These are phyloP conservation scores for Gymnosoma rotundatum DNA, from an alignment of 2,888 invertebrate genomes.

Conservation along the genomic window DNA sequence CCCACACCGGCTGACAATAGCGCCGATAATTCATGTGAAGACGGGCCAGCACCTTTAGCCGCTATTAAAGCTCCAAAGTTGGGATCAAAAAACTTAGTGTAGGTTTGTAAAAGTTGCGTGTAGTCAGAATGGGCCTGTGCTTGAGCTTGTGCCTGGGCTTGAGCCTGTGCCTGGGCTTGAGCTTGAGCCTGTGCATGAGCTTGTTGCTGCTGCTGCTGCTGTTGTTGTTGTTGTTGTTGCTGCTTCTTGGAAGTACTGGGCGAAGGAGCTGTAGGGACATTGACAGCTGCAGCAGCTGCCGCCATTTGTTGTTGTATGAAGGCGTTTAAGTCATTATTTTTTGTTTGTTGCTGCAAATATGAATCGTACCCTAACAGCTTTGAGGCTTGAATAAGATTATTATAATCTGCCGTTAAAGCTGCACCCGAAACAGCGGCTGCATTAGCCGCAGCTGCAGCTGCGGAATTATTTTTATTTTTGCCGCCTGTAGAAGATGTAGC, in stretches of 20 bases:
- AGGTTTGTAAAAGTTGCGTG: constrained; percentile 80
- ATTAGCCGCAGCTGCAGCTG: constrained; percentile 72
- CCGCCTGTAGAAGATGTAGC: constrained; percentile 64
- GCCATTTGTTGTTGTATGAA: constrained; percentile 81
- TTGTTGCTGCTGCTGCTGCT: constrained; percentile 64
- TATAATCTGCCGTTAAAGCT: constrained; percentile 79
- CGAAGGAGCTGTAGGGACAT: constrained; percentile 73
- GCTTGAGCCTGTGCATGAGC: constrained; percentile 73
- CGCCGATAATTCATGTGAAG: constrained; percentile 79
- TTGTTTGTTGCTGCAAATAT: constrained; percentile 80
- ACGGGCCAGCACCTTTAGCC: constrained; percentile 74
- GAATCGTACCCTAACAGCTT: constrained; percentile 81
- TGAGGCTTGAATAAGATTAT: constrained; percentile 81
- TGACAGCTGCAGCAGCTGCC: constrained; percentile 76
- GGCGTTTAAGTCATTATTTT: constrained; percentile 79
- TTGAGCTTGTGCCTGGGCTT: constrained; percentile 63
- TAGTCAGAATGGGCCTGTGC: constrained; percentile 78
- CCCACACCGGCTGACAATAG: constrained; percentile 77
- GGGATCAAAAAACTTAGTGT: constrained; percentile 81
- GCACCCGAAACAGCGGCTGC: constrained; percentile 77
- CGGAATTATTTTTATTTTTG: constrained; percentile 70
- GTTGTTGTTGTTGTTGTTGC: constrained; percentile 65
- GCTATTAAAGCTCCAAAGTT: constrained; percentile 76
- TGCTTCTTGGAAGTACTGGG: constrained; percentile 71
- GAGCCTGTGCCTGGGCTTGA: constrained; percentile 76